Conservation (phyloP, 2,113 vertebrate genomes). For the Bubo scandiacus region DNA sequence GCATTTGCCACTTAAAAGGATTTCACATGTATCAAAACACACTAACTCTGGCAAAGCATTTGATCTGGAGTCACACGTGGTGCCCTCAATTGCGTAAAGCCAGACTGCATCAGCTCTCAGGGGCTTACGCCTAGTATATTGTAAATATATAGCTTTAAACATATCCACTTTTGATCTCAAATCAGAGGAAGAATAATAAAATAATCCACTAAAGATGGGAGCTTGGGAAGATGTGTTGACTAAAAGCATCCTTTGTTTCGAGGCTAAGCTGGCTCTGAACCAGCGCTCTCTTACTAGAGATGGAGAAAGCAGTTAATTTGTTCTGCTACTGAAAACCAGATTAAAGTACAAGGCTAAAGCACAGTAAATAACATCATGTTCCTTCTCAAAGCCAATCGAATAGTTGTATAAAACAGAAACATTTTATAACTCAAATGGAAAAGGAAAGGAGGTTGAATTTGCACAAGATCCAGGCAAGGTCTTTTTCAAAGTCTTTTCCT, state of each 20-base stretch:
- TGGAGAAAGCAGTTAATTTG: slow-evolving; percentile 49
- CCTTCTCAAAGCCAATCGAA: slow-evolving; percentile 17
- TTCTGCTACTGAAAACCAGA: slow-evolving; percentile 52
- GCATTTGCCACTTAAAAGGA: not conserved
- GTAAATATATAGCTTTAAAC: not conserved
- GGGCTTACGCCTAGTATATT: not conserved
- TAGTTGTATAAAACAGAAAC: not conserved
- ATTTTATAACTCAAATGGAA: slow-evolving; percentile 26
- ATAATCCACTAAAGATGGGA: slow-evolving; percentile 36
- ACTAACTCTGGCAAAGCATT: not conserved
- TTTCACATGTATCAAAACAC: not conserved
- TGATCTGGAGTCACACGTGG: rapidly evolving
- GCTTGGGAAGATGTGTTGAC: not conserved
- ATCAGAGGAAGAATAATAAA: slow-evolving; percentile 27
- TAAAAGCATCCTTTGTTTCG: slow-evolving; percentile 27
- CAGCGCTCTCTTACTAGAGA: slow-evolving; percentile 1
- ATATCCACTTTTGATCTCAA: not conserved
- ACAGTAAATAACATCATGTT: slow-evolving; percentile 34
- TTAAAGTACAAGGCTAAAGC: slow-evolving; percentile 40
- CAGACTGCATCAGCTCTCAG: not conserved
- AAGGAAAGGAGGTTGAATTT: not conserved
- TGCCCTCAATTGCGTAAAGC: not conserved
- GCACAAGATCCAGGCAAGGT: not conserved
- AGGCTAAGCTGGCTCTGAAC: slow-evolving; percentile 18
- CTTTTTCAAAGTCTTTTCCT: not conserved